A percentile compares a stretch with the other conserved stretches of the same genome.
phyloP scores from a whole-genome alignment of 2,113 vertebrate species.

The Planiliza haematocheilus region DNA sequence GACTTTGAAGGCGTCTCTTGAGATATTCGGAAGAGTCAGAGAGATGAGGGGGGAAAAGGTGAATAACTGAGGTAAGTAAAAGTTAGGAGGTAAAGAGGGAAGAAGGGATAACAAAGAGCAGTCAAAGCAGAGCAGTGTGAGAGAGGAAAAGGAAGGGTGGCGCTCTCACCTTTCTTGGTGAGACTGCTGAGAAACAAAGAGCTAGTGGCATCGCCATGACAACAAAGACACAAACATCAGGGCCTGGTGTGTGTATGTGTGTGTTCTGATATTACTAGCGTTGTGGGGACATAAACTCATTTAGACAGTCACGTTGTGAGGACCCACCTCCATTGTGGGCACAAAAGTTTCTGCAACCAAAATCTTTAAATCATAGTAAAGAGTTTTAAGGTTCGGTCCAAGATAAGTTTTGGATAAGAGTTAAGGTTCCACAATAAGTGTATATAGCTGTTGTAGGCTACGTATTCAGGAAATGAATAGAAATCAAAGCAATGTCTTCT shows the following conservation, averaged over 20 bases:
- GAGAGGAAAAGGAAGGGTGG: constrained; percentile 35
- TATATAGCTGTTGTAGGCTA: not conserved
- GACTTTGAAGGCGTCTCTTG: constrained; percentile 7
- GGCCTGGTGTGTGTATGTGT: constrained; percentile 1
- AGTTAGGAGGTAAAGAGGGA: not conserved
- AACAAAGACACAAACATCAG: constrained; percentile 67
- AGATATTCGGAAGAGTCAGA: constrained; percentile 18
- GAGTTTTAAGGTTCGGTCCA: not conserved
- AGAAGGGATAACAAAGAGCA: not conserved
- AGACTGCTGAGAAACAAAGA: constrained; percentile 45
- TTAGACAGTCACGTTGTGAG: not conserved
- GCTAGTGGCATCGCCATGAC: constrained; percentile 62
- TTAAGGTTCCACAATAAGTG: not conserved
- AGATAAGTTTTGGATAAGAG: too few relatives aligned
- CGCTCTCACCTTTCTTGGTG: constrained; percentile 62
- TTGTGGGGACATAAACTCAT: not conserved
- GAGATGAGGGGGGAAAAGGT: constrained; percentile 4
- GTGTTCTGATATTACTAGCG: constrained; percentile 14
- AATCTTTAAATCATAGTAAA: not conserved
- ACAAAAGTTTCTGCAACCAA: not conserved
- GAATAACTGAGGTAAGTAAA: not conserved
- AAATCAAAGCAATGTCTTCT: constrained; percentile 1
- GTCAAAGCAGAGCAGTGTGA: not conserved
- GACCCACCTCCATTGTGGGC: not conserved
- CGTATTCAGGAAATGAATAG: constrained; percentile 4